Evolutionary conservation across 2,113 vertebrate genomes (phyloP), one percentile per base, ranked within the genome.

Genomic region (Perca flavescens): DNA sequence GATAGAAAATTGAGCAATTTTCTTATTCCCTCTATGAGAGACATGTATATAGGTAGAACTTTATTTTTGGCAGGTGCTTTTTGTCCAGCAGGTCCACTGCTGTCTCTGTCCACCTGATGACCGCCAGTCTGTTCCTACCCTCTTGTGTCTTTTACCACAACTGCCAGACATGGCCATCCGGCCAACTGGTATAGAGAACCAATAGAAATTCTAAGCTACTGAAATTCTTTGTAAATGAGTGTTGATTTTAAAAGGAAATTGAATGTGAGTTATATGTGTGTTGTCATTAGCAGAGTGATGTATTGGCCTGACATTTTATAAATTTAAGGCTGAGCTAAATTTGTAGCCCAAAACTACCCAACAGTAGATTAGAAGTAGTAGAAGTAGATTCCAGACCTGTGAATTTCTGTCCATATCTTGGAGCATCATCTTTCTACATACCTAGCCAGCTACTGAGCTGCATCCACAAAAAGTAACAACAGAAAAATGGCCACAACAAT

Each of bases 71-170:
- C 53, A 50, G 28, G 17, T 53, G 40, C 4, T 46, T 77, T 54
- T 47, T 61, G 73, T 77, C 21, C 36, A 76, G 54, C 36, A 63
- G n/a, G 47, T 54, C 36, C 16, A 80, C 58, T 66, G 25, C 49
- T 70, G 46, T 28, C 17, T 77, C 4, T 64, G 16, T 68, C 31
- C 69, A 69, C 52, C 58, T 69, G 47, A 56, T 63, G 75, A 64
- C 13, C 50, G 11, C 11, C 17, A 13, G 11, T 70, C 52, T 73
- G 4, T 43, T 40, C 28, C 15, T 16, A 28, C 10, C 25, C 28
- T 36, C 34, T 61, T 2, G 6, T 64, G 43, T 65, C 57, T 64
- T 53, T 57, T 70, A 60, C 13, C 21, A 69, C 61, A 31, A 25
- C 54, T 74, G 54, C 40, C 62, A 54, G 47, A 49, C 8, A 14